Base-by-base conservation (phyloP, 2,888 invertebrate species). In the Molorchus minor region DNA sequence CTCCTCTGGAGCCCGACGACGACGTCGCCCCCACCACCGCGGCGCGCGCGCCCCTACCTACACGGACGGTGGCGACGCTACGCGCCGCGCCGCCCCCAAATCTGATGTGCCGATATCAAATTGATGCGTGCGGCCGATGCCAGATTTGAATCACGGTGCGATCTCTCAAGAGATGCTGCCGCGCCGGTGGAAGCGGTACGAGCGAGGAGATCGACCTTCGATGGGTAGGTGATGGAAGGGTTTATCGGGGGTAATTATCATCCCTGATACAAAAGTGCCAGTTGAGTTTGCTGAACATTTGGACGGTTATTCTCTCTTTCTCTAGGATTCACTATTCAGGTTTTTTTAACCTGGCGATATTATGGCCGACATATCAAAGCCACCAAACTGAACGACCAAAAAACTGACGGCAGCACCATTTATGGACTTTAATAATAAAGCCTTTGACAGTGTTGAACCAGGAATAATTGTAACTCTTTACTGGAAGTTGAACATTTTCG, bases 81-180 rank as follows among this genome's bases (percentile, higher is more conserved):
- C 62, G 56, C 52, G 15, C 52, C 36, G 38, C 52, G 41, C 77
- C 79, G 77, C 77, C 79, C 77, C 77, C 77, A 65, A 76, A 74
- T 71, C 75, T 71, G n/a, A n/a, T 69, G 65, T 65, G 68, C 65
- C 73, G 73, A 74, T 73, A 74, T 72, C 73, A 71, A 75, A 73
- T 73, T 73, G 75, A 73, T 74, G 75, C 72, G 75, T 71, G 74
- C 72, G 73, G 71, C 65, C 65, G 65, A 67, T 69, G 68, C 41
- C 49, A 56, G 66, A 66, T 64, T 64, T 60, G 62, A 62, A 64
- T 66, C 66, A 60, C 59, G 59, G 20, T 49, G 33, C 41, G 40
- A 43, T 54, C 19, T 35, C 13, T 8, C 12, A 8, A 30, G 33
- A 30, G 3, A 19, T 7, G 25, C 30, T 29, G 13, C n/a, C n/a